Evolutionary conservation across 2,113 vertebrate species (phyloP), one percentile per base, ranked within the genome.

Genomic region (Cavia aperea): DNA sequence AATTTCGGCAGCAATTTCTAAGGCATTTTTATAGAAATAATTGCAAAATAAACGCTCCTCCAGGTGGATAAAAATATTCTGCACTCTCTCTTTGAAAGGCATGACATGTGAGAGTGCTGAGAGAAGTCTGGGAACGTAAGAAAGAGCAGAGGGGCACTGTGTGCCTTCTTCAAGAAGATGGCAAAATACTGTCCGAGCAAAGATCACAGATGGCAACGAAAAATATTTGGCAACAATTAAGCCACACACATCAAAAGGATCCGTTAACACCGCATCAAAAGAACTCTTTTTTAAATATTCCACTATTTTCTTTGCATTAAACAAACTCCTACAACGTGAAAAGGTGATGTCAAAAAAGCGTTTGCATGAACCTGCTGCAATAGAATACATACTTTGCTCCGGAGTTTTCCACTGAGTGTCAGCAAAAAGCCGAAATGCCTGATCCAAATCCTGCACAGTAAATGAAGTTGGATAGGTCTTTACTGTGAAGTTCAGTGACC

Each of bases 391-490:
- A 63, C 0, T 5, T 7, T 19, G 1, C 1, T 14, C 6, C 5
- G 0, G 65, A 49, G 0, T 14, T 54, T 92, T 72, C 95, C 93
- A 93, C 0, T 93, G 92, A 72, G 0, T 0, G 2, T 81, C 1
- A 4, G 54, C 0, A 0, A 81, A 96, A 1, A 1, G 0, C 1
- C 0, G 15, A 51, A 78, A 78, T 0, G 29, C 4, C 51, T 51
- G 5, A 18, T 96, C 82, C 86, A 98, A 49, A 0, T 98, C 97
- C 3, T 95, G 97, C 78, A 97, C 63, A 0, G 96, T 97, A 60
- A 95, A 97, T 0, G 98, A 86, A 3, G 97, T 98, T 0, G 94
- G 88, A 82, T 98, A 98, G 5, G 81, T 93, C 96, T 97, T 97
- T 5, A 97, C 95, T 0, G 83, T 97, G 90, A 96, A 97, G 6